A percentile compares a stretch with the other conserved stretches of the same genome.
These are phyloP conservation scores for Actias luna DNA, from an alignment of 2,888 invertebrate genomes.

Conservation along the genomic window DNA sequence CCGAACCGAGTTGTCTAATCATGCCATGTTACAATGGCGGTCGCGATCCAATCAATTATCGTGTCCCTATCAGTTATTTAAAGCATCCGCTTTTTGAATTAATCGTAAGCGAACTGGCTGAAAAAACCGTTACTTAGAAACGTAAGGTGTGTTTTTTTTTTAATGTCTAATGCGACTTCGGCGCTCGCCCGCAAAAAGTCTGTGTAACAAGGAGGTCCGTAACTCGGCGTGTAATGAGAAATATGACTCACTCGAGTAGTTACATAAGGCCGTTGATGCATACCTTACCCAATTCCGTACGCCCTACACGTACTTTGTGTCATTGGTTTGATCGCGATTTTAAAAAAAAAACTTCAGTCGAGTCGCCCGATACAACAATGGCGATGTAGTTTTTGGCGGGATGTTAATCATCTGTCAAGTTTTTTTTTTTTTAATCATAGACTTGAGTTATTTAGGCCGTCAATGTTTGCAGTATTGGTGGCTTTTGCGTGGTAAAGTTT, in stretches of 20 bases:
- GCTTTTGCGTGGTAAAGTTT: too few relatives aligned
- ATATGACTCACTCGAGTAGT: conserved; percentile 26
- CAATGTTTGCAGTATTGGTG: too few relatives aligned
- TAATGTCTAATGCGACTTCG: conserved; percentile 5
- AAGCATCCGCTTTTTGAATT: background rate
- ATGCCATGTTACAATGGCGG: too few relatives aligned
- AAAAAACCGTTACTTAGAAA: background rate
- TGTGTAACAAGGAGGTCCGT: conserved; percentile 7
- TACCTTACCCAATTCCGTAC: background rate
- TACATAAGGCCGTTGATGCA: conserved; percentile 13
- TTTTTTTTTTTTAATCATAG: too few relatives aligned
- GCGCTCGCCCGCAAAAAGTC: background rate
- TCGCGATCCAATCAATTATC: too few relatives aligned
- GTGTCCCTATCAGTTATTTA: too few relatives aligned
- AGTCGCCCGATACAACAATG: background rate
- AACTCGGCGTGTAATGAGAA: conserved; percentile 29
- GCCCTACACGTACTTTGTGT: background rate
- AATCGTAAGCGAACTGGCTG: background rate
- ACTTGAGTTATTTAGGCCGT: too few relatives aligned
- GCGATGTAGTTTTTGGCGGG: background rate
- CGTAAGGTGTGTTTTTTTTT: conserved; percentile 7
- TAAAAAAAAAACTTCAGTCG: background rate
- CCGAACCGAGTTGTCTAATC: too few relatives aligned
- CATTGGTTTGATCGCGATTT: background rate
- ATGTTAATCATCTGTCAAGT: too few relatives aligned